Percentiles rank a stretch among this genome's conserved stretches.
Evolutionary conservation across 2,797 vertebrate species (phyloP).

Genomic region (Phoebastria nigripes): DNA sequence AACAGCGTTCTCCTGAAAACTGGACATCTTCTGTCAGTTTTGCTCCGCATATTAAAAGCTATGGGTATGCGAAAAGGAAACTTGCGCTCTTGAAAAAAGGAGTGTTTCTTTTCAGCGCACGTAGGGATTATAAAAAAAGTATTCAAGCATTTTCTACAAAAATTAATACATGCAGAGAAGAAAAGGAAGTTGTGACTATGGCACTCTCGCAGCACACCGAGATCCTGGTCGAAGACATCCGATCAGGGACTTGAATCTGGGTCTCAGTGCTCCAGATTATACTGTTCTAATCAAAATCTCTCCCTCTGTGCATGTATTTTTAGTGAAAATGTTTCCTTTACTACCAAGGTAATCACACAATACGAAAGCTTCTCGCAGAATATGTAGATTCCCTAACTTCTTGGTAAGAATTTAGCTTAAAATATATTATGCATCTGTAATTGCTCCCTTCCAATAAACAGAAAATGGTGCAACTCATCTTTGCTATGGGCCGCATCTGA

Average conservation of each 20-base stretch:
- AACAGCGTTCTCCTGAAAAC: background rate
- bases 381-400: background rate
- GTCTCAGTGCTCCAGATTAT: background rate
- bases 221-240: background rate
- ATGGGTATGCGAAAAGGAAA: background rate
- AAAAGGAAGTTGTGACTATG: background rate
- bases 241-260: fast-evolving
- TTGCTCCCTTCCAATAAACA: background rate
- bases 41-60: background rate
- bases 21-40: background rate
- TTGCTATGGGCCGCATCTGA: background rate
- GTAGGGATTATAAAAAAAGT: background rate
- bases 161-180: background rate
- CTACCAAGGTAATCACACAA: background rate
- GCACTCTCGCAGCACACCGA: background rate
- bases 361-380: background rate
- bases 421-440: background rate
- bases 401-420: background rate
- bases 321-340: background rate
- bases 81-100: fast-evolving
- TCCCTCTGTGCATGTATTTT: background rate
- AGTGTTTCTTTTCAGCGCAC: background rate
- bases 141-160: background rate
- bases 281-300: background rate
- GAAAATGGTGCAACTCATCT: background rate